Conservation (phyloP, 2,888 invertebrate genomes). For the Anaspis maculata region DNA sequence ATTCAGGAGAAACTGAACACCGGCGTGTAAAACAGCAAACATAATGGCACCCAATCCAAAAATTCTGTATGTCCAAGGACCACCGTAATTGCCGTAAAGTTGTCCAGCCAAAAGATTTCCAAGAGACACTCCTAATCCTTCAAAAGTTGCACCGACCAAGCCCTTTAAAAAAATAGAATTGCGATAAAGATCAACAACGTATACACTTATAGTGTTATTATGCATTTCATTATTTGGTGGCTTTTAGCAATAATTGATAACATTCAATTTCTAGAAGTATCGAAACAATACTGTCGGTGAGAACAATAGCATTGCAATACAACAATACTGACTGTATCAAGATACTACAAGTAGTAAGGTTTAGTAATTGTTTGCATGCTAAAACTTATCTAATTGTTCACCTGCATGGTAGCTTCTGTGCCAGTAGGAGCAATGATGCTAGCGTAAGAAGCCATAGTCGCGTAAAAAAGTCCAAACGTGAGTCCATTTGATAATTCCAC, state of each 20-base stretch:
- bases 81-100: background rate
- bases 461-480: slow-evolving; percentile 80
- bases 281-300: no score
- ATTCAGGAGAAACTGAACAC: background rate
- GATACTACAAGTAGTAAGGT: no score
- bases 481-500: slow-evolving; percentile 82
- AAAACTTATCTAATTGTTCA: no score
- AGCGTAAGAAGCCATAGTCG: slow-evolving; percentile 83
- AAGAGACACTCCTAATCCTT: background rate
- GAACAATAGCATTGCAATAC: no score
- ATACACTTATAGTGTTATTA: no score
- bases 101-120: background rate
- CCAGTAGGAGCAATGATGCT: slow-evolving; percentile 75
- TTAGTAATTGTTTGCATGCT: no score
- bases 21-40: background rate
- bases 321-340: no score
- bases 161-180: no score
- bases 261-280: no score
- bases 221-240: no score
- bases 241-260: no score
- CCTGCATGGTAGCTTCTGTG: slow-evolving; percentile 80
- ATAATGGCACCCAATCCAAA: background rate
- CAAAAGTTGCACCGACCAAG: background rate
- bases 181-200: no score
- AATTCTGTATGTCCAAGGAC: background rate